A percentile compares a stretch with the other conserved stretches of the same genome.
phyloP scores from a whole-genome alignment of 2,797 vertebrate species.

The Anabacerthia variegaticeps region DNA sequence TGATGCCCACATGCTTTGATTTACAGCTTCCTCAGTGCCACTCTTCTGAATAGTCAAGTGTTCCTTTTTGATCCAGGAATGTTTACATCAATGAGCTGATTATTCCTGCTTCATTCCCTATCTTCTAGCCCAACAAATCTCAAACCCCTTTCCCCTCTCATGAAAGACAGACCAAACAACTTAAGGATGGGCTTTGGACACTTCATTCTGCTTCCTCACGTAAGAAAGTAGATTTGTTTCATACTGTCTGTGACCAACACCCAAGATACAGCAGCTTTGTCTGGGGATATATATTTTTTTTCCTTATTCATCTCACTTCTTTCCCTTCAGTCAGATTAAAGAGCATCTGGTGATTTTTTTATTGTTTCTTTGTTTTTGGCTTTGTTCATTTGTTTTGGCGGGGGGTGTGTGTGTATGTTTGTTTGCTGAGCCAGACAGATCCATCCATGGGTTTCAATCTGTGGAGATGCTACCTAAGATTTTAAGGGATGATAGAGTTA shows the following conservation, averaged over 20 bases:
- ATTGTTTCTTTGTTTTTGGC: not conserved
- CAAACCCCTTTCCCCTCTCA: not conserved
- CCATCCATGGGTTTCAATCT: not conserved
- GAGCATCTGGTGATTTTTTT: not conserved
- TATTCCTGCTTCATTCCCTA: not conserved
- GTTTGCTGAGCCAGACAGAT: not conserved
- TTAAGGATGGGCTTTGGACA: not conserved
- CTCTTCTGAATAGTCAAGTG: not conserved
- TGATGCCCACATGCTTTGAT: not conserved
- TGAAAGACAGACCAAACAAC: not conserved
- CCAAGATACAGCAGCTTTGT: not conserved
- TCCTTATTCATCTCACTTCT: not conserved
- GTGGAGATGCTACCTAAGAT: not conserved
- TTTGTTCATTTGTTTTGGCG: not conserved
- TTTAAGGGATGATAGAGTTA: not conserved
- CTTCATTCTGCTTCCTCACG: not conserved
- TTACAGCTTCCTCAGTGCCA: not conserved
- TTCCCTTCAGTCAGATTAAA: not conserved
- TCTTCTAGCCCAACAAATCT: not conserved
- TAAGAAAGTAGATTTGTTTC: not conserved
- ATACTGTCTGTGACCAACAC: not conserved
- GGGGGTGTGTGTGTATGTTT: accelerated
- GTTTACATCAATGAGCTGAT: not conserved
- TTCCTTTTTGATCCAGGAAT: not conserved
- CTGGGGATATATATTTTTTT: not conserved